Conservation (phyloP, 2,797 vertebrate genomes). For the Pyrocephalus nanus region DNA sequence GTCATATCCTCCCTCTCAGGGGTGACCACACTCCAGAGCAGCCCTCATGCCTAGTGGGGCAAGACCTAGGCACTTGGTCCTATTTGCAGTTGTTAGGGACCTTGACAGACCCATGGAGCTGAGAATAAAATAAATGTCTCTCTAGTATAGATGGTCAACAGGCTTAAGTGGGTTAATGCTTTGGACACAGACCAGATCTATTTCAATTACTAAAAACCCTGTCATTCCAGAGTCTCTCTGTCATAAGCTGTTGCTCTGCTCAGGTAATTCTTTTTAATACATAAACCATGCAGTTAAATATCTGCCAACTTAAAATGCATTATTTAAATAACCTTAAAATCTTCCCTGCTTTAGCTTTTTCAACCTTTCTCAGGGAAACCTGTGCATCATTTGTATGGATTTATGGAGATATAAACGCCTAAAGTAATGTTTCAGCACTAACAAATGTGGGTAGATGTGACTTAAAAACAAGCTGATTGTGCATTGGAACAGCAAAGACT, state of each 20-base stretch:
- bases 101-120: not conserved
- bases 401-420: conserved; percentile 67
- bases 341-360: conserved; percentile 40
- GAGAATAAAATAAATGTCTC: conserved; percentile 54
- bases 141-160: conserved; percentile 63
- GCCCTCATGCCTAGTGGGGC: not conserved
- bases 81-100: not conserved
- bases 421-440: conserved; percentile 73
- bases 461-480: conserved; percentile 74
- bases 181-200: conserved; percentile 53
- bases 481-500: conserved; percentile 70
- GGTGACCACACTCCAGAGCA: not conserved
- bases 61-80: not conserved
- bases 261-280: conserved; percentile 47
- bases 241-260: conserved; percentile 39
- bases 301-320: conserved; percentile 63
- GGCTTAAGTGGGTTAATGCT: conserved; percentile 39
- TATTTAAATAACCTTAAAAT: conserved; percentile 67
- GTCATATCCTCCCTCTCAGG: not conserved
- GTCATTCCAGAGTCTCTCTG: conserved; percentile 24
- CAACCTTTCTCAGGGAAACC: conserved; percentile 49
- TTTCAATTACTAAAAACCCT: conserved; percentile 68
- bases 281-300: conserved; percentile 51
- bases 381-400: conserved; percentile 61
- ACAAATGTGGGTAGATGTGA: conserved; percentile 66